phyloP scores from a whole-genome alignment of 2,888 invertebrate species.

The Tipula confusa region DNA sequence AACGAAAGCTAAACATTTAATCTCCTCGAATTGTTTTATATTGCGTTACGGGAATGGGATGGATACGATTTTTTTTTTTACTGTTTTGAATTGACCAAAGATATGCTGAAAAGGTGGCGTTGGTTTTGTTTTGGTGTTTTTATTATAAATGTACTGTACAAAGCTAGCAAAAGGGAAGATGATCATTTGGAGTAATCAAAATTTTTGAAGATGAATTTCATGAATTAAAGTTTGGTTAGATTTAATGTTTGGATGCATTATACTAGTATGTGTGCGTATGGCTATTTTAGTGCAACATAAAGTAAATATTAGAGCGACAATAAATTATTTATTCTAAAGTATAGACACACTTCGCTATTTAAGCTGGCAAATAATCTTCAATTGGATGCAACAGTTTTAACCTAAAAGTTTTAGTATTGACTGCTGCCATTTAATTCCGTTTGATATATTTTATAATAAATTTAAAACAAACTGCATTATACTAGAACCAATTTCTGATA shows the following conservation, averaged over 20 bases:
- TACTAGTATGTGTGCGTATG: background rate
- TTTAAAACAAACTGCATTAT: no score
- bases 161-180: background rate
- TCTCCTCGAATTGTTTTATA: background rate
- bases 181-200: background rate
- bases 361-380: no score
- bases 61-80: background rate
- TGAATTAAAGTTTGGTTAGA: background rate
- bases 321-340: no score
- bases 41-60: background rate
- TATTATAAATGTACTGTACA: background rate
- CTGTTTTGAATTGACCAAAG: background rate
- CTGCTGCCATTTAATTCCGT: no score
- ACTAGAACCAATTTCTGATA: no score
- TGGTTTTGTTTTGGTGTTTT: background rate
- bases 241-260: background rate
- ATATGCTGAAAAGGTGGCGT: background rate
- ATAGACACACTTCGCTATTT: no score
- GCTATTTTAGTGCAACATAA: background rate
- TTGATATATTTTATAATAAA: no score
- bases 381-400: no score
- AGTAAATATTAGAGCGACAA: no score
- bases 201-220: no score
- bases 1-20: conserved; percentile 12
- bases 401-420: no score